phyloP scores from a whole-genome alignment of 2,113 vertebrate species.

The Perca schrenkii region DNA sequence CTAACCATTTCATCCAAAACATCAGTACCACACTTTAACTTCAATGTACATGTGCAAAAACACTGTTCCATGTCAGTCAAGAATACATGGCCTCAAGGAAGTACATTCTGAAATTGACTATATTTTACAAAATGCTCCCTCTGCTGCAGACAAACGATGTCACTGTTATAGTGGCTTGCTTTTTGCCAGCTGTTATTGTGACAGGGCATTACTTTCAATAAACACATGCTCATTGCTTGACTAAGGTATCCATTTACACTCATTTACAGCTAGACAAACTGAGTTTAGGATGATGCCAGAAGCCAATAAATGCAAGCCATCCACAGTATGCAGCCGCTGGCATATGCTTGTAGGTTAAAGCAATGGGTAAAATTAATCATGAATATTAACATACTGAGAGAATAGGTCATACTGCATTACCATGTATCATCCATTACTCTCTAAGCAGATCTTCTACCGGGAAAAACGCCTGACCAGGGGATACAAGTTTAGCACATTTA shows the following conservation, averaged over 20 bases:
- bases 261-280: conserved; percentile 70
- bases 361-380: conserved; percentile 81
- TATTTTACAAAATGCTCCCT: conserved; percentile 55
- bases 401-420: conserved; percentile 72
- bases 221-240: conserved; percentile 69
- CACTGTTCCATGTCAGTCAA: conserved; percentile 39
- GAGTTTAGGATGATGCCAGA: conserved; percentile 65
- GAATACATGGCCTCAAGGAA: conserved; percentile 33
- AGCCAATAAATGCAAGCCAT: conserved; percentile 64
- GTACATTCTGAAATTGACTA: conserved; percentile 48
- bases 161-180: conserved; percentile 46
- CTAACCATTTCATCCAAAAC: conserved; percentile 30
- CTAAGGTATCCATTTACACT: conserved; percentile 74
- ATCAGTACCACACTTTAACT: conserved; percentile 20
- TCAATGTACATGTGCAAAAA: conserved; percentile 28
- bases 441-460: conserved; percentile 70
- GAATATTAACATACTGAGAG: conserved; percentile 80
- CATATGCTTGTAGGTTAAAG: conserved; percentile 66
- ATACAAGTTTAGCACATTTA: conserved; percentile 78
- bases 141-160: conserved; percentile 59
- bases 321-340: conserved; percentile 63
- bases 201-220: conserved; percentile 78
- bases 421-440: conserved; percentile 79
- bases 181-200: conserved; percentile 72
- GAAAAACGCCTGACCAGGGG: conserved; percentile 67